Conservation (phyloP, 1,140 invertebrate species). For the Limonius californicus region DNA sequence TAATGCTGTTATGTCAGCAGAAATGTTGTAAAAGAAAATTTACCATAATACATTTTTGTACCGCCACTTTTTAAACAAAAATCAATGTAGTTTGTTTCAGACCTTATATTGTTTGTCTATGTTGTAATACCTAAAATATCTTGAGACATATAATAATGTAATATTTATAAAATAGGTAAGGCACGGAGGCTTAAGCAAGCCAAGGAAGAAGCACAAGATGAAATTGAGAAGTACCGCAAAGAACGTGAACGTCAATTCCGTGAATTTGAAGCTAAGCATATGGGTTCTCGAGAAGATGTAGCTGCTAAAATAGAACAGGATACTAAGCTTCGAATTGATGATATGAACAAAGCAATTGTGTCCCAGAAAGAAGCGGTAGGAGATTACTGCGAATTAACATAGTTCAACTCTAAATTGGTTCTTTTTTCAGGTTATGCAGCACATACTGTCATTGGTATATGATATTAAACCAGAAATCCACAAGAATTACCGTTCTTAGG, state of each 20-base stretch:
- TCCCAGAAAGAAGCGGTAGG: conserved; percentile 72
- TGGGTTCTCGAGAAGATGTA: conserved; percentile 88
- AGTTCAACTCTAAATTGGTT: conserved; percentile 7
- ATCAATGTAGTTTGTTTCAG: too few species aligned
- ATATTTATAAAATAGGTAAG: conserved; percentile 68
- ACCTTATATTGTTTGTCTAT: too few species aligned
- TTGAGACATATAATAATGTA: background rate
- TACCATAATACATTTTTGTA: too few species aligned
- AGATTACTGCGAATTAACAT: conserved; percentile 22
- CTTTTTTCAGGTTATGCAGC: conserved; percentile 67
- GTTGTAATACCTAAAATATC: too few species aligned
- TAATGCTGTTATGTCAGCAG: too few species aligned
- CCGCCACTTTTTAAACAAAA: too few species aligned
- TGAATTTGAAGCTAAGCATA: conserved; percentile 91
- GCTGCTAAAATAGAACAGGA: conserved; percentile 84
- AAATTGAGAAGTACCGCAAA: conserved; percentile 95
- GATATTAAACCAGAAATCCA: conserved; percentile 88
- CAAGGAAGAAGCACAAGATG: conserved; percentile 98
- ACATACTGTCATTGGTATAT: conserved; percentile 79
- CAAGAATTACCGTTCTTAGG: conserved; percentile 65
- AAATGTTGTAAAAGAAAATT: too few species aligned
- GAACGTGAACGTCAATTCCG: conserved; percentile 90
- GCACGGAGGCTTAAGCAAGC: conserved; percentile 96
- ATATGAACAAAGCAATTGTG: conserved; percentile 78
- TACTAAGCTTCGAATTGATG: conserved; percentile 77